Evolutionary conservation across 53 echinoderm and acorn worm species (phyloP), one percentile per base, ranked within the genome.

Genomic region (Crossaster papposus): DNA sequence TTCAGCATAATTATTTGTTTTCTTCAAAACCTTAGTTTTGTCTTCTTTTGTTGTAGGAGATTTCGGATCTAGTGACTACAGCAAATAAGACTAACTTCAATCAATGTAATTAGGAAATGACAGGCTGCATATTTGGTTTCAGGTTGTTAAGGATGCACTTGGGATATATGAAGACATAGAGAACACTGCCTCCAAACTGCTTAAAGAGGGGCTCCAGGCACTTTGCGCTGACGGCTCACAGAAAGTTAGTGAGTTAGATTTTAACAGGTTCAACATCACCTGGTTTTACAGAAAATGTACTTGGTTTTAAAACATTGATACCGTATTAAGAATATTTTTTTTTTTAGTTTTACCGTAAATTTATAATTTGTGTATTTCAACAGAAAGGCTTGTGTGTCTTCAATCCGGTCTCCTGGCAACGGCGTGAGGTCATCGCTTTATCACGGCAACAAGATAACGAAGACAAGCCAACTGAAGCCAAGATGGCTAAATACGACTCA

Each of bases 101-200:
- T 53, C 30, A 79, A 30, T 22, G 51, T 50, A n/a, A 0, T 44
- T 3, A 54, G 23, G 75, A 20, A 33, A 35, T 14, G 1, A 34
- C 13, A 34, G 33, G 15, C 17, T 17, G 9, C 30, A 22, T 70
- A 1, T 26, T 53, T 54, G 30, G 20, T 78, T 82, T 6, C 35
- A 94, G 94, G 94, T 94, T 30, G 91, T 89, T 54, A 79, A 83
- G 20, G 94, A 94, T 91, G 94, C 94, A 7, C 17, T 89, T 20
- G 70, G 30, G 34, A 89, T 94, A 36, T 94, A 94, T n/a, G 44
- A 79, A 71, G 84, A 94, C 62, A 83, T 94, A 34, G 91, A 94
- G 35, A 79, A 23, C 14, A 64, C 76, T 36, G 79, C 83, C 15
- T 58, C 72, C 31, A 22, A 79, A 7, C 90, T 92, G 6, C 79